phyloP scores from a whole-genome alignment of 2,888 invertebrate genomes.

The Actias luna region DNA sequence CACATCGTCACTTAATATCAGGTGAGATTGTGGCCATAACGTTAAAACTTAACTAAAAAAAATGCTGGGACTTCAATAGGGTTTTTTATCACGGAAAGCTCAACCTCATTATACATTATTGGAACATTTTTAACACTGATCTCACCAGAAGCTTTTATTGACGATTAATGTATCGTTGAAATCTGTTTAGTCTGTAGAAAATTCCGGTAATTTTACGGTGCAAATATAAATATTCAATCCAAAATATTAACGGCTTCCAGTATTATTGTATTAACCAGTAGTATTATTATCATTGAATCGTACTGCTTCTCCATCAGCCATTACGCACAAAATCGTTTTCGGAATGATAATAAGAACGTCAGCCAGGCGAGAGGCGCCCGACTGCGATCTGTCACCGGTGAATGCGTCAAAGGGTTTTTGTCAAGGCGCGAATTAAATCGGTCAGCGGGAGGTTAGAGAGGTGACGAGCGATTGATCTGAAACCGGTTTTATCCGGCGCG shows the following conservation, averaged over 20 bases:
- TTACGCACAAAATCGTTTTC: constrained; percentile 16
- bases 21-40: too few relatives aligned
- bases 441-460: constrained; percentile 69
- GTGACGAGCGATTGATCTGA: constrained; percentile 51
- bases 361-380: constrained; percentile 65
- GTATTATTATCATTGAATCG: constrained; percentile 11
- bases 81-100: too few relatives aligned
- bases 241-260: neutral
- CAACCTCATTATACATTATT: too few relatives aligned
- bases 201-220: neutral
- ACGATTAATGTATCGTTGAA: neutral
- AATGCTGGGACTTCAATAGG: too few relatives aligned
- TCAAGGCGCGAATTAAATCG: constrained; percentile 74
- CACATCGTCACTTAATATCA: too few relatives aligned
- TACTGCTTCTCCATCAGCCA: constrained; percentile 12
- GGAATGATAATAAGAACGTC: constrained; percentile 64
- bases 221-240: neutral
- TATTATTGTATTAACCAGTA: neutral
- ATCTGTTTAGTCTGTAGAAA: neutral
- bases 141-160: neutral
- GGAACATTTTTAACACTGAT: too few relatives aligned
- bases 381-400: constrained; percentile 71
- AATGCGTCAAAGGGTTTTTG: constrained; percentile 76
- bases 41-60: too few relatives aligned
- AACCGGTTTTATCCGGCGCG: constrained; percentile 43